These are phyloP conservation scores for Odocoileus virginianus DNA, from an alignment of 2,113 vertebrate species.

Conservation along the genomic window DNA sequence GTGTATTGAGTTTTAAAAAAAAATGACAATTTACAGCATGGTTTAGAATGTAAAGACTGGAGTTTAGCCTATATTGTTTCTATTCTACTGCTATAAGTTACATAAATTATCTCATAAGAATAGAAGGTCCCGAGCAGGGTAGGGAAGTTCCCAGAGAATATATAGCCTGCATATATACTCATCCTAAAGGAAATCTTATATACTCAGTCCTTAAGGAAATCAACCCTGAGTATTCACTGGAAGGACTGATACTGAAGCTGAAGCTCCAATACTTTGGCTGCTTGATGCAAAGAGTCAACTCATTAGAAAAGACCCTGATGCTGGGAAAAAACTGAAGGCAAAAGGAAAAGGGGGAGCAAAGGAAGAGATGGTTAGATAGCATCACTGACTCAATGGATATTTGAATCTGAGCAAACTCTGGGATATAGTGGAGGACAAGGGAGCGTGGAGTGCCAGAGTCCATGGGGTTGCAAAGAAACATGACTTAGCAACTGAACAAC, in stretches of 20 bases:
- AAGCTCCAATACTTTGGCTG: background rate
- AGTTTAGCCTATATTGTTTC: background rate
- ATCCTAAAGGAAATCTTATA: background rate
- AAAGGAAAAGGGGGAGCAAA: background rate
- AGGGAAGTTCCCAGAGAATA: background rate
- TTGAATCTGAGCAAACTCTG: background rate
- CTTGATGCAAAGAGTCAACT: background rate
- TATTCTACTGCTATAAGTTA: background rate
- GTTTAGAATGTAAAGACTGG: background rate
- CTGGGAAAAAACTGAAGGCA: background rate
- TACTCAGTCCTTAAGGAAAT: background rate
- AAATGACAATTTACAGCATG: background rate
- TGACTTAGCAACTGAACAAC: background rate
- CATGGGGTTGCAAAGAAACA: background rate
- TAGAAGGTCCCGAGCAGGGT: background rate
- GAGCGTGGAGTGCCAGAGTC: background rate
- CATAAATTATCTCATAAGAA: background rate
- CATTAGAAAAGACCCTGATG: background rate
- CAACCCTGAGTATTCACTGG: background rate
- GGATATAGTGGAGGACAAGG: background rate
- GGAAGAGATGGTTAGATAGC: background rate
- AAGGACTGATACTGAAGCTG: background rate
- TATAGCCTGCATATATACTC: background rate
- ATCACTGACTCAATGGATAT: background rate
- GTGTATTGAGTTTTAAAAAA: background rate